Evolutionary conservation across 2,888 invertebrate genomes (phyloP), one percentile per base, ranked within the genome.

Genomic region (Limnephilus auricula): DNA sequence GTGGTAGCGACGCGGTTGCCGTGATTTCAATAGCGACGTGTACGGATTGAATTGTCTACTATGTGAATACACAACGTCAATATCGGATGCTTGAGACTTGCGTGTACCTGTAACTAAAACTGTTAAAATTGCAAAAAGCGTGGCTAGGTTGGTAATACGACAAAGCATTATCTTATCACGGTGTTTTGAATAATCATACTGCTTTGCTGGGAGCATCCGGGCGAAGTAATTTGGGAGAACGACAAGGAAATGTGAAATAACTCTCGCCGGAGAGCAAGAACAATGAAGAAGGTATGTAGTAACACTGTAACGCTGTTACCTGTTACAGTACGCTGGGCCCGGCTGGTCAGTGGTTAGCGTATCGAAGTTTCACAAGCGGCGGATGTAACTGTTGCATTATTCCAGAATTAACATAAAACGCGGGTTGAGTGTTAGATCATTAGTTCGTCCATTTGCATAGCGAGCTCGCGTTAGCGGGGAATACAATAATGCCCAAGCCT

Each of bases 311-410:
- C 30, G 9, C 2, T 10, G 79, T 10, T 79, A 79, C 79, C 79
- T n/a, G 30, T 79, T 45, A 45, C 45, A 45, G 79, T 79, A 79
- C 12, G 15, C n/a, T 31, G 15, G 25, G 79, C 30, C 30, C 30
- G 80, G 37, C 37, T 5, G 32, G 31, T 18, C 83, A 80, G 31
- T 18, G 80, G 80, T 31, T 32, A 80, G 79, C 12, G 65, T 65
- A 65, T 65, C 65, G 9, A n/a, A 25, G 65, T 65, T 65, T 65
- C 65, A 80, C 31, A 32, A 31, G 32, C 25, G 83, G 83, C 83
- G 83, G 32, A 32, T 83, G 83, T 83, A 83, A 83, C 34, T 31
- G 37, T 83, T 83, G 83, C 32, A 83, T 83, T 83, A 83, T 83
- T 83, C 32, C 83, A 25, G 32, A 31, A 32, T 83, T 83, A 18